Evolutionary conservation across 2,888 invertebrate species (phyloP), one percentile per base, ranked within the genome.

Genomic region (Tipula unca): DNA sequence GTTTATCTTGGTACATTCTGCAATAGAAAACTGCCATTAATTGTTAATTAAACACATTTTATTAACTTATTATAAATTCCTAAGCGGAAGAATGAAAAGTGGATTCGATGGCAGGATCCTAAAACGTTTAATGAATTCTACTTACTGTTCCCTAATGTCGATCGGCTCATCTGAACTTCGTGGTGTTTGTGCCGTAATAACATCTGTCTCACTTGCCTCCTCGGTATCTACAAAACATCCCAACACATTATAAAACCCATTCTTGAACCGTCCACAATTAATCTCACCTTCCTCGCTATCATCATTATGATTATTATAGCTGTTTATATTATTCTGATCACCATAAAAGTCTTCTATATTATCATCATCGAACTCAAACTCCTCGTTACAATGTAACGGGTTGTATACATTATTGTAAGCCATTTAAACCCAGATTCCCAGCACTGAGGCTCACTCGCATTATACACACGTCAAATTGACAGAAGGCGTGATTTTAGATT

Each of bases 161-260:
- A 88, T 87, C 10, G 88, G 89, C 85, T 88, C 88, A 87, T 89
- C 89, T 87, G 90, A 89, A 87, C 87, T 88, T 13, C 89, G 89
- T 87, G 39, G 39, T 39, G 39, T 85, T 42, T 42, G 85, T 82
- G 25, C 83, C 82, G 95, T 94, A 69, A 96, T 95, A 91, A 95
- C 94, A 88, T 98, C 98, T n/a, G 97, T 96, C 91, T 98, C 98
- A 91, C 98, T 98, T 0, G 98, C 98, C 92, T 98, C 98, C 91
- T 98, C 98, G 0, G 98, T 98, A 90, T 98, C 98, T 95, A 88
- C 85, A 89, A 89, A 85, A 54, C 29, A 3, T 35, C n/a, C 5
- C 17, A 86, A 89, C 69, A 90, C 88, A 42, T 39, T 85, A 42
- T 36, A 83, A 85, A 42, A 17, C 10, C 10, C 6, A 42, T 48